phyloP scores from a whole-genome alignment of 2,888 invertebrate genomes.

The Allygus modestus region DNA sequence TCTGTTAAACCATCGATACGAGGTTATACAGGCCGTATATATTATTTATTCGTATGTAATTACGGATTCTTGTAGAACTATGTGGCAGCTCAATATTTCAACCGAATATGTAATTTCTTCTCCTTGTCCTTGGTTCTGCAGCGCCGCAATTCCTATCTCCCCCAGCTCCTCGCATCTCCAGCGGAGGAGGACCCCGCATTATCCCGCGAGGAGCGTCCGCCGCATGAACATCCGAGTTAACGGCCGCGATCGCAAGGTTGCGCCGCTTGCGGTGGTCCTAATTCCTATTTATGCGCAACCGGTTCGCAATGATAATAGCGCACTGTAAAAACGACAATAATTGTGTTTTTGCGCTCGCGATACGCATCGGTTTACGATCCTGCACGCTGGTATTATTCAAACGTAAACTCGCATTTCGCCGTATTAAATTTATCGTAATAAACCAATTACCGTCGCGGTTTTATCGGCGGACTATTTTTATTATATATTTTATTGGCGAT shows the following conservation, averaged over 20 bases:
- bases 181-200: neutral
- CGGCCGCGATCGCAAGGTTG: slow-evolving; percentile 6
- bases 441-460: slow-evolving; percentile 58
- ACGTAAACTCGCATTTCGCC: slow-evolving; percentile 62
- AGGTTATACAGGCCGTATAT: too few relatives aligned
- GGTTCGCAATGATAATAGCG: slow-evolving; percentile 66
- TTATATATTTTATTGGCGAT: slow-evolving; percentile 61
- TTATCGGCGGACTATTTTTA: slow-evolving; percentile 60
- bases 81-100: too few relatives aligned
- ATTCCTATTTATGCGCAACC: slow-evolving; percentile 60
- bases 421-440: slow-evolving; percentile 64
- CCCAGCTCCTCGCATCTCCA: too few relatives aligned
- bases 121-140: too few relatives aligned
- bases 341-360: slow-evolving; percentile 62
- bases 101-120: too few relatives aligned
- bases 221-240: neutral
- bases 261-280: slow-evolving; percentile 53
- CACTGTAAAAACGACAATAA: slow-evolving; percentile 67
- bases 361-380: slow-evolving; percentile 58
- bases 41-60: too few relatives aligned
- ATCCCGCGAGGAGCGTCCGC: neutral
- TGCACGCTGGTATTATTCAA: slow-evolving; percentile 61
- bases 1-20: too few relatives aligned
- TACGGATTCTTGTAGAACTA: too few relatives aligned
- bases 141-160: too few relatives aligned